Evolutionary conservation across 1,140 invertebrate genomes (phyloP), one percentile per base, ranked within the genome.

Genomic region (Metopolophium dirhodum): DNA sequence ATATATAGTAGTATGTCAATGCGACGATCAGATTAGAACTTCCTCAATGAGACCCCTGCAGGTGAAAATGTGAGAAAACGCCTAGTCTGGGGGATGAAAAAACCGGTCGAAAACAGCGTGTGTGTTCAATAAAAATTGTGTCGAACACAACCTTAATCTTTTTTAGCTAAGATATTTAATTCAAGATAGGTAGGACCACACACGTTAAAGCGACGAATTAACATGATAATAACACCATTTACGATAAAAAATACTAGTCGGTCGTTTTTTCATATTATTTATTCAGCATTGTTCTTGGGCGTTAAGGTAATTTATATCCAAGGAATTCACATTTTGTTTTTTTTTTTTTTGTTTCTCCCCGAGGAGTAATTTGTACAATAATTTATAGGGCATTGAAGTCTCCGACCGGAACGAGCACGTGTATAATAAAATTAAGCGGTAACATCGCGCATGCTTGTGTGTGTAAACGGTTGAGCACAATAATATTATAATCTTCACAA

Each of bases 151-250:
- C 90, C 57, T 77, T 91, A 91, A 91, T 91, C 37, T 91, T 68
- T 91, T 91, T 91, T 68, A 49, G 57, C 61, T 23, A 77, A 68
- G 57, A 91, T 91, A 77, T 68, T 49, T 77, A 49, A 57, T 57
- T 57, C 35, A 41, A 91, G 41, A 91, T 77, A 91, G 9, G 45
- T 30, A 41, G 51, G 90, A 91, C 90, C 90, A 91, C 90, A 82
- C 90, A 89, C 88, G 20, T 47, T n/a, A 35, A 20, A 49, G 45
- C 61, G 68, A 77, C 90, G 57, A 91, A 77, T 82, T 77, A 91
- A 91, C 90, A 91, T 77, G 61, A 91, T 91, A 91, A 91, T 82
- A 91, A 91, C 90, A 91, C 90, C 90, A 91, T 91, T 91, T 91
- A 91, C 90, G 68, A 91, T 91, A 91, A 91, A 89, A 49, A 87